These are phyloP conservation scores for Dasysyrphus albostriatus DNA, from an alignment of 2,888 invertebrate genomes.

Conservation along the genomic window DNA sequence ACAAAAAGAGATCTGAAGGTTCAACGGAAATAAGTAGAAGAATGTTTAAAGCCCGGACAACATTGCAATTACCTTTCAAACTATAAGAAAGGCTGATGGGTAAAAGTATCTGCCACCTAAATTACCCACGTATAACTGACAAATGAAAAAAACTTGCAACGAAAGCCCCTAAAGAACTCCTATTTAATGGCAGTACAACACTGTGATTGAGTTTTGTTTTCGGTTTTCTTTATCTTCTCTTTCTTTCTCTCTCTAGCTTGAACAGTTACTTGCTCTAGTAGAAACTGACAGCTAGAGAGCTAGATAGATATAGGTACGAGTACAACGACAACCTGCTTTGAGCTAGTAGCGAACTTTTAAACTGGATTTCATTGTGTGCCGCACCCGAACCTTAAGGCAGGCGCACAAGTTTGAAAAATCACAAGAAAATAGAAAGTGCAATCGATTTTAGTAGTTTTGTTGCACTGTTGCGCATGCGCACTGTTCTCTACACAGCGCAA, in stretches of 20 bases:
- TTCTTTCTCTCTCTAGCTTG: constrained; percentile 18
- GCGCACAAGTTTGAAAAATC: constrained; percentile 32
- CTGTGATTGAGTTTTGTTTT: constrained; percentile 31
- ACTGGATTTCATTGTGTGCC: constrained; percentile 56
- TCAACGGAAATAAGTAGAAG: constrained; percentile 40
- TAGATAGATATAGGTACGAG: neutral
- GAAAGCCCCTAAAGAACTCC: constrained; percentile 56
- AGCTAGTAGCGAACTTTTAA: constrained; percentile 49
- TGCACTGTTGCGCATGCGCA: constrained; percentile 10
- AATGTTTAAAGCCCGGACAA: constrained; percentile 41
- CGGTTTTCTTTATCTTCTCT: constrained; percentile 37
- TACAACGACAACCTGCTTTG: constrained; percentile 36
- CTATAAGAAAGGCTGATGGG: constrained; percentile 29
- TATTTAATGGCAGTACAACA: constrained; percentile 39
- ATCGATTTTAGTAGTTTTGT: constrained; percentile 53
- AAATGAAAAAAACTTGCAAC: constrained; percentile 17
- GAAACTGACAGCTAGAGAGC: constrained; percentile 3
- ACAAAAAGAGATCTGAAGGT: neutral
- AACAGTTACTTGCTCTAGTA: constrained; percentile 42
- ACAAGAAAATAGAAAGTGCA: constrained; percentile 72
- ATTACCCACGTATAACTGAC: constrained; percentile 48
- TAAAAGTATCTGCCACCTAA: constrained; percentile 72
- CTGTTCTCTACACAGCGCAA: neutral
- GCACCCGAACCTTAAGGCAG: constrained; percentile 49
- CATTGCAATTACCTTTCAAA: constrained; percentile 51